Conservation (phyloP, 2,888 invertebrate species). For the Machimus atricapillus region DNA sequence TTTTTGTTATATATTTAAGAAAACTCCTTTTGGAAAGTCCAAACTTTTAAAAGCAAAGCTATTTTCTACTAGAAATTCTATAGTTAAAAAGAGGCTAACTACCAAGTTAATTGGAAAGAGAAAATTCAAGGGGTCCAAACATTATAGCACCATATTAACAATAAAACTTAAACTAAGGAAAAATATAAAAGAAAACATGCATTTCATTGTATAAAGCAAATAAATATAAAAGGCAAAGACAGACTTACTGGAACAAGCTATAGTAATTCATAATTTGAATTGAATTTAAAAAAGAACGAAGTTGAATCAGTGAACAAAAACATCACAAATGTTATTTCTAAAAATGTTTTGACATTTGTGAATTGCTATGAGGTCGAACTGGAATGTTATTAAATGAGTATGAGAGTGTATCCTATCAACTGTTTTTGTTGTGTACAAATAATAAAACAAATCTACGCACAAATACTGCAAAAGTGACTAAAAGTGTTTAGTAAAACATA, state of each 20-base stretch:
- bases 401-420: neutral
- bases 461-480: neutral
- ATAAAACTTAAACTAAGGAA: neutral
- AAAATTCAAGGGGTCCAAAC: conserved; percentile 14
- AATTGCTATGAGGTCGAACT: neutral
- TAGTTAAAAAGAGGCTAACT: neutral
- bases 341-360: neutral
- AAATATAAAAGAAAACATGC: conserved; percentile 16
- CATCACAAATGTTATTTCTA: neutral
- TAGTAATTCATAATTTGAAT: neutral
- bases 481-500: conserved; percentile 9
- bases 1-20: conserved; percentile 48
- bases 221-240: neutral
- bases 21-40: conserved; percentile 45
- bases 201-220: neutral
- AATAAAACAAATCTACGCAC: conserved; percentile 29
- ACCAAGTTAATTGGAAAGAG: conserved; percentile 1
- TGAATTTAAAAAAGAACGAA: neutral
- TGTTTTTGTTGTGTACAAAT: neutral
- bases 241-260: conserved; percentile 36
- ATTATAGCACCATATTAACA: neutral
- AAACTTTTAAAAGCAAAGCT: conserved; percentile 47
- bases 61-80: neutral
- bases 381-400: neutral
- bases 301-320: neutral